Evolutionary conservation across 2,113 vertebrate genomes (phyloP).

Genomic region (Anoplopoma fimbria): DNA sequence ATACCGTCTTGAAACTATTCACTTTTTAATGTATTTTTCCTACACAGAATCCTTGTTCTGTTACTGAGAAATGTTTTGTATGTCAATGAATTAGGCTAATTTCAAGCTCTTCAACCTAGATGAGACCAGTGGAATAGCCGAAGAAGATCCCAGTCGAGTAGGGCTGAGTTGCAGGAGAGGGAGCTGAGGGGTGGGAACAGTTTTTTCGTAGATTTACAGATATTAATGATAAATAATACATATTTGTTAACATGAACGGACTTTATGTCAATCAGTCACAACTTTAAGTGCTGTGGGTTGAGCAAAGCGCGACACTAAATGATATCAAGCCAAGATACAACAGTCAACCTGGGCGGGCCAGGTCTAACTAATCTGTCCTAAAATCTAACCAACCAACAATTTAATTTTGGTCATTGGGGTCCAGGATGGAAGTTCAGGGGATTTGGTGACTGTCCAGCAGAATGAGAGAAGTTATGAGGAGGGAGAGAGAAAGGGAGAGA

Average conservation of each 20-base stretch:
- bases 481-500: constrained; percentile 70
- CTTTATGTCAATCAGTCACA: not conserved
- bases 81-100: not conserved
- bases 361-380: not conserved
- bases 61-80: not conserved
- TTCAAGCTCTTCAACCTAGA: constrained; percentile 8
- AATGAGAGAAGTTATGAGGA: constrained; percentile 77
- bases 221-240: not conserved
- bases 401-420: constrained; percentile 68
- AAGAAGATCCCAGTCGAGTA: constrained; percentile 70
- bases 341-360: not conserved
- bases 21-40: not conserved
- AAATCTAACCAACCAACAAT: constrained; percentile 23
- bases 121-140: constrained; percentile 3
- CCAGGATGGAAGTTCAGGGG: constrained; percentile 86
- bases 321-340: constrained; percentile 12
- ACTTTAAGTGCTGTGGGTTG: not conserved
- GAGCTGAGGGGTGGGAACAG: not conserved
- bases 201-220: not conserved
- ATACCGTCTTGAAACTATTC: not conserved
- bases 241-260: not conserved
- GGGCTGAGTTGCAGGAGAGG: constrained; percentile 52
- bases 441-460: constrained; percentile 84
- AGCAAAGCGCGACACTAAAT: not conserved
- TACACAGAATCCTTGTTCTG: not conserved